A percentile compares a stretch with the other conserved stretches of the same genome.
Conservation (phyloP, 2,797 vertebrate genomes). For the Avahi laniger region DNA sequence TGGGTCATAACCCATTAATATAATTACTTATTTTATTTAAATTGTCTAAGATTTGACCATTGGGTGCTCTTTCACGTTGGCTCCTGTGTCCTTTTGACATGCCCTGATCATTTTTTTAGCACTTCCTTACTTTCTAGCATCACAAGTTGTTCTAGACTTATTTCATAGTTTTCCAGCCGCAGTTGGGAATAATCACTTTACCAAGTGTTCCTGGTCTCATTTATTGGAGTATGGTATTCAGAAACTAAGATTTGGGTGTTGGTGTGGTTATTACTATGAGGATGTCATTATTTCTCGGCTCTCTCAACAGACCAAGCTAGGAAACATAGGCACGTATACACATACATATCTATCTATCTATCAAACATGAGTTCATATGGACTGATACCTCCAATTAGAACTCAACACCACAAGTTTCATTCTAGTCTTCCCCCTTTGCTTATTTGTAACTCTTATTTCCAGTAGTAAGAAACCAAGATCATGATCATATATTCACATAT, state of each 20-base stretch:
- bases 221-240: not conserved
- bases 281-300: not conserved
- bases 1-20: not conserved
- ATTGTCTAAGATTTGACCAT: not conserved
- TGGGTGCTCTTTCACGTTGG: not conserved
- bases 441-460: not conserved
- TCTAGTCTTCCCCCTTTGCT: not conserved
- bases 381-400: not conserved
- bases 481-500: not conserved
- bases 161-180: not conserved
- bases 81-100: not conserved
- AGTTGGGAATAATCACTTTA: not conserved
- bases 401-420: not conserved
- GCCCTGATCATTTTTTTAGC: not conserved
- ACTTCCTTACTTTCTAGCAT: not conserved
- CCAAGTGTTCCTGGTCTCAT: not conserved
- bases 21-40: not conserved
- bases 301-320: not conserved
- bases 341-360: not conserved
- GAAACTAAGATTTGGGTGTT: not conserved
- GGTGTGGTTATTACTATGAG: not conserved
- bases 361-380: not conserved
- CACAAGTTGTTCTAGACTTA: not conserved
- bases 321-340: not conserved
- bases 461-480: not conserved